phyloP scores from a whole-genome alignment of 37 sponge, comb jelly and placozoan species.

The Eunapius fragilis region DNA sequence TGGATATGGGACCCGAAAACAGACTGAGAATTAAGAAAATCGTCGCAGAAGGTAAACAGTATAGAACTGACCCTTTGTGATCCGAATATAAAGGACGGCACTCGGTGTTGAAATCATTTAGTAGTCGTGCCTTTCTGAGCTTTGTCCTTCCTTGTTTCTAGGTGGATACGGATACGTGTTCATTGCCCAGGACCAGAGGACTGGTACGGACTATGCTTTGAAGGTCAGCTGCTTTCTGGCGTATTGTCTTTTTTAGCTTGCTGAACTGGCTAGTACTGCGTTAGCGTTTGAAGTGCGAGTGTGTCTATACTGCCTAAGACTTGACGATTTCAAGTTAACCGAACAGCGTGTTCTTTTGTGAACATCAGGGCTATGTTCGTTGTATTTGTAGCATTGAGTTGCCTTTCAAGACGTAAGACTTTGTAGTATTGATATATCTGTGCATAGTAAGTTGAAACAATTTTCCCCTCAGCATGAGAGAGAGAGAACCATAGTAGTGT shows the following conservation, averaged over 20 bases:
- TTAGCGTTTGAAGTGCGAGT: neutral
- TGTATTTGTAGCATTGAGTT: neutral
- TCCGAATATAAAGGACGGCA: neutral
- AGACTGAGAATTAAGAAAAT: conserved; percentile 73
- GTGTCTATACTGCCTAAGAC: neutral
- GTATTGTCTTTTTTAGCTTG: neutral
- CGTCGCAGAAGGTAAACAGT: conserved; percentile 69
- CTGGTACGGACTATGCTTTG: conserved; percentile 80
- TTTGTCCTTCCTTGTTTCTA: neutral
- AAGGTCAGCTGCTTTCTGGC: conserved; percentile 43
- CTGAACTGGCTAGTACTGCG: neutral
- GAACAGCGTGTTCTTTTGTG: neutral
- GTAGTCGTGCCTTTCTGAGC: neutral
- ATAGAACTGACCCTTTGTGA: neutral
- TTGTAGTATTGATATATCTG: too few relatives aligned
- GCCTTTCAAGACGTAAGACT: too few relatives aligned
- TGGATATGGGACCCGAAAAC: conserved; percentile 51
- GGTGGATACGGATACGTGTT: conserved; percentile 91
- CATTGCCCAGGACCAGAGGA: conserved; percentile 72
- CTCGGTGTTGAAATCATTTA: neutral
- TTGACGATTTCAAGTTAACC: neutral
- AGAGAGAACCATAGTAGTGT: too few relatives aligned
- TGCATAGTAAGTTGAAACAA: too few relatives aligned
- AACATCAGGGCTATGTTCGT: neutral
- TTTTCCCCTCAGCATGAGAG: too few relatives aligned